Conservation (phyloP, 2,888 invertebrate genomes). For the Pimpla rufipes region DNA sequence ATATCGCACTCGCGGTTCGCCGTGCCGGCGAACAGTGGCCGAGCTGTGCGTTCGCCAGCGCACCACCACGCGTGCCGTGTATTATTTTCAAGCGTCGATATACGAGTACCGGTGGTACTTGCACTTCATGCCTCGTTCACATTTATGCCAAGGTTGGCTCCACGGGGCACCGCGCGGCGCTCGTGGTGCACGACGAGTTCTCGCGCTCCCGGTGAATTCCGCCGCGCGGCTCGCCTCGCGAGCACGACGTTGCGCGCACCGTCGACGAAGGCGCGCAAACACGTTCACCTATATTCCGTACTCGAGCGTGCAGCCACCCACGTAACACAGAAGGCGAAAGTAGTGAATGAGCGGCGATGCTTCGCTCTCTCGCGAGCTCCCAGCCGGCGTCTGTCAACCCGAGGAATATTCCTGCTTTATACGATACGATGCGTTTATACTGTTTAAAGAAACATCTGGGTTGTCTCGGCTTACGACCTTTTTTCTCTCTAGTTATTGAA, state of each 20-base stretch:
- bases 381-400: background rate
- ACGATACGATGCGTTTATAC: background rate
- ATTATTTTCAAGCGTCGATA: constrained; percentile 54
- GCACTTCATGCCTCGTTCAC: constrained; percentile 83
- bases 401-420: constrained; percentile 3
- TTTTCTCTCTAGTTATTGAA: too few relatives aligned
- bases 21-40: background rate
- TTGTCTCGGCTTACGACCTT: too few relatives aligned
- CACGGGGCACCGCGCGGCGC: constrained; percentile 33
- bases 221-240: constrained; percentile 10
- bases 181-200: constrained; percentile 35
- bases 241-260: background rate
- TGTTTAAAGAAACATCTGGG: too few relatives aligned
- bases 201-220: constrained; percentile 31
- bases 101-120: constrained; percentile 60
- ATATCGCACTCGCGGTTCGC: background rate
- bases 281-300: constrained; percentile 29
- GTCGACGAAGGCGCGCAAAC: constrained; percentile 5
- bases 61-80: background rate
- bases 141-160: constrained; percentile 83
- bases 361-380: background rate
- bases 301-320: constrained; percentile 9
- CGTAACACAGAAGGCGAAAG: constrained; percentile 24
- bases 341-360: constrained; percentile 33
- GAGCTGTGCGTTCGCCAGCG: background rate